phyloP scores from a whole-genome alignment of 2,888 invertebrate genomes.

The Pollenia angustigena region DNA sequence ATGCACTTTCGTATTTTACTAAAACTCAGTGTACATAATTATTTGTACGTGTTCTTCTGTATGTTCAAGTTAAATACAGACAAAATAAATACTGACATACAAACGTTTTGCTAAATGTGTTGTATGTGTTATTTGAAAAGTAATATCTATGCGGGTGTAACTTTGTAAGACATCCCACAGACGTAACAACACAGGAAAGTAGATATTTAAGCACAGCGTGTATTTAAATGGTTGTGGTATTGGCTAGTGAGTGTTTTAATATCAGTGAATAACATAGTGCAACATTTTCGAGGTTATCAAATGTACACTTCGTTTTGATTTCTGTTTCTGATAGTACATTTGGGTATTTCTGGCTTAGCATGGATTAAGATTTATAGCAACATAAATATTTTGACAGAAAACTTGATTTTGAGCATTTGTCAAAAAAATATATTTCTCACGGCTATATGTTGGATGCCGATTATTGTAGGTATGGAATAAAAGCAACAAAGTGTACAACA shows the following conservation, averaged over 20 bases:
- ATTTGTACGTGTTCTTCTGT: slow-evolving; percentile 1
- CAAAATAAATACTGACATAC: slow-evolving; percentile 12
- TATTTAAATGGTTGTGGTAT: slow-evolving; percentile 9
- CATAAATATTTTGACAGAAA: no score
- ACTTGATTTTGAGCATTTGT: no score
- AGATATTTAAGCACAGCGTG: not conserved
- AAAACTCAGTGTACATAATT: not conserved
- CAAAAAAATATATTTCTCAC: no score
- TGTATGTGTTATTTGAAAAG: slow-evolving; percentile 29
- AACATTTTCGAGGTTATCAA: no score
- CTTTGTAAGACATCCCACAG: slow-evolving; percentile 52
- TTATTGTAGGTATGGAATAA: no score
- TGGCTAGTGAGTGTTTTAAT: slow-evolving; percentile 1
- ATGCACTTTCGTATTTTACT: slow-evolving; percentile 78
- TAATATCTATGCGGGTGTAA: slow-evolving; percentile 69
- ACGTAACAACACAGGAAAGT: not conserved
- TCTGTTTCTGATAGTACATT: no score
- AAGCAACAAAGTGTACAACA: no score
- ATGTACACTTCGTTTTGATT: no score
- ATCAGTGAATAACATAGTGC: not conserved
- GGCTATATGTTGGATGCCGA: no score
- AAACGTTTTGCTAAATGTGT: slow-evolving; percentile 60
- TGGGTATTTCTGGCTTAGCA: no score
- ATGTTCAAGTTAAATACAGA: slow-evolving; percentile 24
- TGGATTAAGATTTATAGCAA: no score